These are phyloP conservation scores for Nothocercus julius DNA, from an alignment of 2,113 vertebrate species.

Conservation along the genomic window DNA sequence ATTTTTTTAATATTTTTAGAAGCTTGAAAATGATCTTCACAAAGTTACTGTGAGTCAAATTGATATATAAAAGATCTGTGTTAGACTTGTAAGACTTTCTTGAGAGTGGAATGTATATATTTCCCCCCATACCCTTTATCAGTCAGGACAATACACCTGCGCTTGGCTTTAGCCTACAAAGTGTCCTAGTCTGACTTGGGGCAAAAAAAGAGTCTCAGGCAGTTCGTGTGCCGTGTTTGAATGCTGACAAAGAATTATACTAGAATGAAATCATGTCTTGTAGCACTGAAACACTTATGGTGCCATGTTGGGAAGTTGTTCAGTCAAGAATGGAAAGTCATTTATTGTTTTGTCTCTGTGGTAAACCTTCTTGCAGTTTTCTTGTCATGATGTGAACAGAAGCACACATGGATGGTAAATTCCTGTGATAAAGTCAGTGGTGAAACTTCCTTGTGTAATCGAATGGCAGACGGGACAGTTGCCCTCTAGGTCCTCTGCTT, in stretches of 20 bases:
- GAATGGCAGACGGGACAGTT: neutral
- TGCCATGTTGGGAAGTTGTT: neutral
- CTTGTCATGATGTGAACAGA: neutral
- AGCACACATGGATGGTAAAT: neutral
- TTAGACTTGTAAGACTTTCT: slow-evolving; percentile 28
- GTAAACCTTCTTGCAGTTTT: neutral
- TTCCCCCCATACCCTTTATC: neutral
- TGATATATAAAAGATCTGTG: slow-evolving; percentile 11
- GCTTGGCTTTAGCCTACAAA: neutral
- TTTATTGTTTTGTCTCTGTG: neutral
- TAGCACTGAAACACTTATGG: neutral
- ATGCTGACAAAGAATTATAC: neutral
- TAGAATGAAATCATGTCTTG: neutral
- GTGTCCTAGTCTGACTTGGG: neutral
- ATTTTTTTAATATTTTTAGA: slow-evolving; percentile 64
- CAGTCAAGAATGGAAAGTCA: neutral
- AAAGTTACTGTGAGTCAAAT: slow-evolving; percentile 45
- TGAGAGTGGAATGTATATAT: fast-evolving
- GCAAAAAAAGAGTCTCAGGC: neutral
- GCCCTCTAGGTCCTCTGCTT: neutral
- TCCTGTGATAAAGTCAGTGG: neutral
- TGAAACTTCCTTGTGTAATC: neutral
- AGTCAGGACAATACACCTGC: neutral
- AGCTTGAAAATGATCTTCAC: slow-evolving; percentile 62
- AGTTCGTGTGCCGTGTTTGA: neutral